Base-by-base conservation (phyloP, 1,140 invertebrate genomes). In the Radopholus similis region DNA sequence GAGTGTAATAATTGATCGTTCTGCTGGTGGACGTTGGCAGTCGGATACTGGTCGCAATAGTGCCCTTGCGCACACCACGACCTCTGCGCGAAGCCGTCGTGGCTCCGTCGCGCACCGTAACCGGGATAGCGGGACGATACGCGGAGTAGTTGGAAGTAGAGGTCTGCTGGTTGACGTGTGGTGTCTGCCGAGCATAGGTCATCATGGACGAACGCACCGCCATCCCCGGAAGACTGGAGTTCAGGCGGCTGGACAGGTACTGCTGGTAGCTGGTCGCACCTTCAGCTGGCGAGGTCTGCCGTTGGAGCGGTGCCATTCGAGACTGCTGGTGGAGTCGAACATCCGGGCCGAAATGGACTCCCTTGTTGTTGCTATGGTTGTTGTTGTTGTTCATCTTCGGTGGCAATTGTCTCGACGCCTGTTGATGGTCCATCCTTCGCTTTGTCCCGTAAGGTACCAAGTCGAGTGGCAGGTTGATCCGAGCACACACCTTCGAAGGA, bases 391-490 rank as follows among this genome's bases (percentile, higher is more conserved):
- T 59, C 2, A 5, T 11, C 13, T 59, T 37, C 30, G 13, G 8
- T 59, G 5, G 13, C 35, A 18, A 15, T 2, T 18, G 15, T 4
- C 5, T 26, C 2, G 15, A 51, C n/a, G n/a, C 21, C 28, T 49
- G 21, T 49, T 49, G 4, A 4, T 6, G 21, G 11, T 53, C 35
- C 35, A 4, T 62, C 44, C 9, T 6, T 15, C 15, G 34, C 40
- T 28, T 26, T 18, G 26, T 62, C 32, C 21, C 58, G 42, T 28
- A n/a, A n/a, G n/a, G 42, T 62, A 13, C 58, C 58, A n/a, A n/a
- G 18, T 62, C 49, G 37, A 35, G 44, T 5, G 58, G 58, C 8
- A 6, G 18, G 32, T 62, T 62, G n/a, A 62, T 62, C 18, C 58
- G 35, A 13, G 58, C 58, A 42, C 58, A 62, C 1, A 34, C 40